These are phyloP conservation scores for Spilogale gracilis DNA, from an alignment of 2,113 vertebrate genomes.

Conservation along the genomic window DNA sequence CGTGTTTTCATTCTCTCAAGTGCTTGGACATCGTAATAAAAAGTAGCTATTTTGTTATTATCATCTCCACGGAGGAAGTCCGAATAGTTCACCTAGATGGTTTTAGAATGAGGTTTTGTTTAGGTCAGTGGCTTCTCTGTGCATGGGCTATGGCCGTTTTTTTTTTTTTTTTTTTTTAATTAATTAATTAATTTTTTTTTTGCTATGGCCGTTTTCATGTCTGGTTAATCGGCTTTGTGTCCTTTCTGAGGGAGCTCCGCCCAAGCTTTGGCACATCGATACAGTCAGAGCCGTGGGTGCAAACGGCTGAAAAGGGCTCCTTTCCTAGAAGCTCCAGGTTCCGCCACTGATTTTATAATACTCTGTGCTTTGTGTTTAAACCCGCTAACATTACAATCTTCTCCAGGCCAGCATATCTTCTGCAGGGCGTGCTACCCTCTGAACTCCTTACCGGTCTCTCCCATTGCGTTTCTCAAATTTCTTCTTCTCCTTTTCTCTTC, in stretches of 20 bases:
- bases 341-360: neutral
- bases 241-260: neutral
- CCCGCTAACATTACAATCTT: too few species aligned
- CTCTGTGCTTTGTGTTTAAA: neutral
- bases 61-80: neutral
- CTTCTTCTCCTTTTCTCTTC: neutral
- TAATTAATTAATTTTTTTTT: too few species aligned
- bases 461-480: neutral
- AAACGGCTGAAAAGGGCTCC: neutral
- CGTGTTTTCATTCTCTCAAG: neutral
- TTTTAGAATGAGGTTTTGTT: neutral
- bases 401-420: neutral
- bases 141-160: rapidly evolving
- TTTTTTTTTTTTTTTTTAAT: too few species aligned
- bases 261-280: too few species aligned
- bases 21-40: neutral
- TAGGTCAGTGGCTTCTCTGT: neutral
- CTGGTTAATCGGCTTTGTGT: too few species aligned
- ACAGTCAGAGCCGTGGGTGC: neutral
- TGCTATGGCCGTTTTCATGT: too few species aligned
- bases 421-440: neutral
- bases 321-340: neutral
- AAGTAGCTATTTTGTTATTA: neutral
- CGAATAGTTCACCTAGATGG: neutral
- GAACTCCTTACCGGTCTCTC: neutral